Evolutionary conservation across 2,113 vertebrate genomes (phyloP).

Genomic region (Phalacrocorax pelagicus): DNA sequence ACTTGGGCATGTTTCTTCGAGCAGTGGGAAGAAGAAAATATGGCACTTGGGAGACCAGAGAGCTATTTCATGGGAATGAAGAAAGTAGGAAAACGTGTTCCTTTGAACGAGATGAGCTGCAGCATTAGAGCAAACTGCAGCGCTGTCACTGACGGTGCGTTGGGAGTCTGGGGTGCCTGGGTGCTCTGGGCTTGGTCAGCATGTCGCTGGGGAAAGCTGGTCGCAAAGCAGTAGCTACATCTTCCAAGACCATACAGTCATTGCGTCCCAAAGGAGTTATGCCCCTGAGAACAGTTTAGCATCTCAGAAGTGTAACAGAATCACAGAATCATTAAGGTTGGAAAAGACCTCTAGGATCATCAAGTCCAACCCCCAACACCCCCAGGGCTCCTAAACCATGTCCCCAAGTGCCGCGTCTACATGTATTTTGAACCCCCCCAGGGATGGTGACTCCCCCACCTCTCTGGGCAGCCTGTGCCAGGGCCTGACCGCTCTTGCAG

Average conservation of each 20-base stretch:
- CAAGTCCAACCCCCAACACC: too few species aligned
- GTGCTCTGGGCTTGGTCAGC: not conserved
- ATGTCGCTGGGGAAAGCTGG: not conserved
- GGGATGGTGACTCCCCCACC: too few species aligned
- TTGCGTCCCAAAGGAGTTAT: not conserved
- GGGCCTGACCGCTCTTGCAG: too few species aligned
- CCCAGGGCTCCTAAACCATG: too few species aligned
- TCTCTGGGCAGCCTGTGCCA: too few species aligned
- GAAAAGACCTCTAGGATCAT: too few species aligned
- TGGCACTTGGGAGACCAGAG: not conserved
- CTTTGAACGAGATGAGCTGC: not conserved
- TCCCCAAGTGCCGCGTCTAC: too few species aligned
- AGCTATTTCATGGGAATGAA: not conserved
- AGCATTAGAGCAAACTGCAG: not conserved
- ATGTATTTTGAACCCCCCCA: too few species aligned
- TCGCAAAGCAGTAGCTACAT: not conserved
- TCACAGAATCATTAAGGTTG: too few species aligned
- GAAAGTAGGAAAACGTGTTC: not conserved
- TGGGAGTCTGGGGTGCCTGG: not conserved
- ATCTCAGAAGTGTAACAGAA: not conserved
- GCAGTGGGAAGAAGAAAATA: not conserved
- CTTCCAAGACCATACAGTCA: rapidly evolving
- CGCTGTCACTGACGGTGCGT: not conserved
- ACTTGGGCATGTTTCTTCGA: not conserved
- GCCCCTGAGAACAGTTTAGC: not conserved